phyloP scores from a whole-genome alignment of 2,113 vertebrate genomes.

The Callaeas wilsoni region DNA sequence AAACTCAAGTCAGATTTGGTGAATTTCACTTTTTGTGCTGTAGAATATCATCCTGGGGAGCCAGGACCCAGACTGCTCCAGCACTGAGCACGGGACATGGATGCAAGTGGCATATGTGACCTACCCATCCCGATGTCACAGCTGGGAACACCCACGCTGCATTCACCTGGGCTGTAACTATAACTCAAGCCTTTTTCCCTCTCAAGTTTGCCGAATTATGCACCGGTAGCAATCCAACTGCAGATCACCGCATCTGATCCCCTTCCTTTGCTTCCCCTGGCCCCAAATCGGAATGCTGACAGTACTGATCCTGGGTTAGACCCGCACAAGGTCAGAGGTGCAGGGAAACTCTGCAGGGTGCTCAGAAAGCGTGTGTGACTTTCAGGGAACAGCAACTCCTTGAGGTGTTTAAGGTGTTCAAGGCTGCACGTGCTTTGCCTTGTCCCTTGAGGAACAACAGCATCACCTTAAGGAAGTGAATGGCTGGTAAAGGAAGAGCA shows the following conservation, averaged over 20 bases:
- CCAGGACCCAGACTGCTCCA: background rate
- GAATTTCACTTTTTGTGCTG: background rate
- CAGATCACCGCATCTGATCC: background rate
- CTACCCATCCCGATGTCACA: background rate
- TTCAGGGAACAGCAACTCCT: background rate
- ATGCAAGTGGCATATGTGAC: fast-evolving
- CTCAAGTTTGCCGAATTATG: background rate
- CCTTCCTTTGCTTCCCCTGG: background rate
- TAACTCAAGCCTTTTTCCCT: background rate
- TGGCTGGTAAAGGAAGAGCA: background rate
- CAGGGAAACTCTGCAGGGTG: background rate
- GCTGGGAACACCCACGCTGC: background rate
- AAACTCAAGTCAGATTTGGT: background rate
- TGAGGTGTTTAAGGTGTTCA: fast-evolving
- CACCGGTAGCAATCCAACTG: background rate
- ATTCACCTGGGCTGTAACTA: background rate
- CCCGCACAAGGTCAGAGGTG: background rate
- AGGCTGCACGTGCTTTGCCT: background rate
- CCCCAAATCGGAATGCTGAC: background rate
- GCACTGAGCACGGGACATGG: background rate
- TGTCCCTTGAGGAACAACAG: background rate
- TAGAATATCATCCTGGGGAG: fast-evolving
- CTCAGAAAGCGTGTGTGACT: background rate
- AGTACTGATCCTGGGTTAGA: background rate
- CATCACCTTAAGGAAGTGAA: background rate